Evolutionary conservation across 2,888 invertebrate species (phyloP), one percentile per base, ranked within the genome.

Genomic region (Vesta saturnalis): DNA sequence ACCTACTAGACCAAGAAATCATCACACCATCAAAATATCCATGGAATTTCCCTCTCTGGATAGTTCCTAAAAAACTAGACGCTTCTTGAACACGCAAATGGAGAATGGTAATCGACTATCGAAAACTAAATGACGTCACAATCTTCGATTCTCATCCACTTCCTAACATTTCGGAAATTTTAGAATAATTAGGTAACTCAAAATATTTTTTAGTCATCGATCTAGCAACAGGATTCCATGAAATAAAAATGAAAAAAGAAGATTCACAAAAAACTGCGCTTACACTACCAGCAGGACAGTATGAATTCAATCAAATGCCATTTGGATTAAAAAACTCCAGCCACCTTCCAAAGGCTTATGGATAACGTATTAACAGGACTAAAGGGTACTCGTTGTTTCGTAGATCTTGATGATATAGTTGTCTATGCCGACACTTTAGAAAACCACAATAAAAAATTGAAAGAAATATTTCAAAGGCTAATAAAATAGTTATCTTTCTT

Each of bases 11-110:
- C 2, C 71, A 81, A 54, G 76, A 77, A 23, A 77, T 82, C 3
- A 81, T 83, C 10, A 67, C 74, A 64, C 75, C 77, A 18, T 77
- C 76, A 0, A 66, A 72, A 21, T 80, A 80, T 1, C 83, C 81
- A 0, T 83, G 80, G 79, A 78, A 74, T 56, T 75, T 75, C 12
- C 82, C 80, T 0, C 75, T 82, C 1, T 80, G 80, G 72, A 66
- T 82, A 47, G 81, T 39, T n/a, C n/a, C n/a, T n/a, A n/a, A n/a
- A n/a, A n/a, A n/a, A n/a, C n/a, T n/a, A n/a, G n/a, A n/a, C n/a
- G 72, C 78, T 0, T 73, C 76, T 0, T 79, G 80, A 77, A 43
- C 43, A 8, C 43, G 43, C 4, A 43, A 43, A 43, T 43, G 43
- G 43, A 43, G 43, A 43, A 43, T 43, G 43, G 43, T 43, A 12